These are phyloP conservation scores for Calcarius lapponicus DNA, from an alignment of 2,797 vertebrate species.

Conservation along the genomic window DNA sequence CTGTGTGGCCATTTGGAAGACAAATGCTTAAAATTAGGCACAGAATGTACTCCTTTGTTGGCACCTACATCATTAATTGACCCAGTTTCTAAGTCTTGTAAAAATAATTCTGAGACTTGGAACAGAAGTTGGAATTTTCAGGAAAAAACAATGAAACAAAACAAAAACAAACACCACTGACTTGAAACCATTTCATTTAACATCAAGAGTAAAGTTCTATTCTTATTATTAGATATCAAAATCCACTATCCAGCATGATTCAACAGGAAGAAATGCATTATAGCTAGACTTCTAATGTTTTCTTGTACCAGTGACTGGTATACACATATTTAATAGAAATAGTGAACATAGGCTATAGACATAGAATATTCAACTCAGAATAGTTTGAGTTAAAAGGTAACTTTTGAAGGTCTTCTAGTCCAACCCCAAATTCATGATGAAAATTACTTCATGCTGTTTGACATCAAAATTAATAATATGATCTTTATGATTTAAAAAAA, in stretches of 20 bases:
- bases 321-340: neutral
- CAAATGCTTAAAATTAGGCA: neutral
- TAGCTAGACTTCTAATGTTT: neutral
- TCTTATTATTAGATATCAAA: neutral
- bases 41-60: neutral
- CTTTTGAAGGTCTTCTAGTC: neutral
- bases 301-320: neutral
- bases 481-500: neutral
- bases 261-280: neutral
- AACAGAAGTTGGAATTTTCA: neutral
- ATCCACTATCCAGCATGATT: neutral
- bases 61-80: neutral
- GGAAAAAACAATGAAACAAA: neutral
- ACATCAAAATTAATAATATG: neutral
- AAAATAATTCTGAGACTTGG: neutral
- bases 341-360: neutral
- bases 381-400: neutral
- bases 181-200: neutral
- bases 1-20: neutral
- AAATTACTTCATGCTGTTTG: neutral
- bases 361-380: neutral
- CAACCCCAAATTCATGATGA: neutral
- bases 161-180: neutral
- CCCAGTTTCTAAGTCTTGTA: neutral
- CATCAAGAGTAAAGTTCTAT: neutral